These are phyloP conservation scores for Mycalesis mineus DNA, from an alignment of 2,888 invertebrate genomes.

Conservation along the genomic window DNA sequence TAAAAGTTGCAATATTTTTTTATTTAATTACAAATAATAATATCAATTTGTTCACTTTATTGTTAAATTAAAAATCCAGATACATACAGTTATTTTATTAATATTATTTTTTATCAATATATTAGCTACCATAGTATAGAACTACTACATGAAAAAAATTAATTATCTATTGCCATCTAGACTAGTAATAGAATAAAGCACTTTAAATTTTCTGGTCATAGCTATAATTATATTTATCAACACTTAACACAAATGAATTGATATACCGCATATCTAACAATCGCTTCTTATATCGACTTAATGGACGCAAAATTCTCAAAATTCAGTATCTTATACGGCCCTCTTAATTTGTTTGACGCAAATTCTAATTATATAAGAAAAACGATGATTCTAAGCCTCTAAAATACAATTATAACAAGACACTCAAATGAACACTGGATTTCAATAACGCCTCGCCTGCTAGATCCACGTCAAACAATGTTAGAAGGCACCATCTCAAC, in stretches of 20 bases:
- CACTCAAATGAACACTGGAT: constrained; percentile 75
- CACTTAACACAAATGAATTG: constrained; percentile 42
- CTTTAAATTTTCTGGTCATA: constrained; percentile 71
- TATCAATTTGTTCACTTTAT: not conserved
- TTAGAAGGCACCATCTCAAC: constrained; percentile 71
- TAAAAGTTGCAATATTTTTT: not conserved
- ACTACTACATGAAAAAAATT: constrained; percentile 38
- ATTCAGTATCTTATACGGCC: constrained; percentile 53
- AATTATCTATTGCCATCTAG: constrained; percentile 55
- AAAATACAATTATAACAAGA: constrained; percentile 65
- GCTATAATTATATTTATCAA: constrained; percentile 45
- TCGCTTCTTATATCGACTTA: constrained; percentile 51
- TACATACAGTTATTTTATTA: not conserved
- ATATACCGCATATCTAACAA: constrained; percentile 45
- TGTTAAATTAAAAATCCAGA: not conserved
- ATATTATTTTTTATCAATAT: not conserved
- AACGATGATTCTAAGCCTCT: constrained; percentile 67
- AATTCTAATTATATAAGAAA: constrained; percentile 51
- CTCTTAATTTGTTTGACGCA: constrained; percentile 74
- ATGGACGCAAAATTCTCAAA: constrained; percentile 71
- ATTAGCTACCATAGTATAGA: constrained; percentile 9
- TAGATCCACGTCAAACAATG: constrained; percentile 71
- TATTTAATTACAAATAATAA: too few species aligned
- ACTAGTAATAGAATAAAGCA: constrained; percentile 68
- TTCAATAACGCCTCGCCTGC: constrained; percentile 53